phyloP scores from a whole-genome alignment of 2,888 invertebrate species.

The Dynastes grantii region DNA sequence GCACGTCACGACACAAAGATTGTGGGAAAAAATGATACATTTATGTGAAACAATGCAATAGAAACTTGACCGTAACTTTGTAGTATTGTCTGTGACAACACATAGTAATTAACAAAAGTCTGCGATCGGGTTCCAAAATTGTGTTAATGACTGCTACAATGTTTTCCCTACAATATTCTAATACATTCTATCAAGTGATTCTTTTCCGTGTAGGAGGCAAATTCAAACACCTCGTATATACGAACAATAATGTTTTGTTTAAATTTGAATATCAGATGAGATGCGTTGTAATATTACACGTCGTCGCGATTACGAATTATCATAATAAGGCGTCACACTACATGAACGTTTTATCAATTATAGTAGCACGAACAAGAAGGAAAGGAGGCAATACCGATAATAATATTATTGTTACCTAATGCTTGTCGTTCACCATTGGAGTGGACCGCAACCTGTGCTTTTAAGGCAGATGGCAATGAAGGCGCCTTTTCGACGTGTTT shows the following conservation, averaged over 20 bases:
- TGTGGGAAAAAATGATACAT: too few species aligned
- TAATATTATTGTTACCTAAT: conserved; percentile 4
- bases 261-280: conserved; percentile 32
- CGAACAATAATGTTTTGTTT: conserved; percentile 15
- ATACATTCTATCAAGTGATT: too few species aligned
- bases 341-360: conserved; percentile 28
- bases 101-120: too few species aligned
- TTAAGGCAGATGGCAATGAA: conserved; percentile 38
- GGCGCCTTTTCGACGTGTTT: conserved; percentile 11
- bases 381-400: too few species aligned
- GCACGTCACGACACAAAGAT: too few species aligned
- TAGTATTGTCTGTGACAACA: too few species aligned
- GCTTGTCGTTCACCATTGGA: background rate
- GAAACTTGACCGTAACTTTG: too few species aligned
- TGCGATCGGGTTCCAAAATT: too few species aligned
- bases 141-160: too few species aligned
- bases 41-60: too few species aligned
- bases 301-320: conserved; percentile 16
- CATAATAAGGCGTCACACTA: conserved; percentile 15
- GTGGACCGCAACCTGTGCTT: conserved; percentile 1
- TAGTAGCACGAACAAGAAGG: conserved; percentile 13
- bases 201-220: too few species aligned
- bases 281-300: conserved; percentile 17
- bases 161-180: too few species aligned
- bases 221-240: background rate